These are phyloP conservation scores for Amphiprion ocellaris DNA, from an alignment of 2,113 vertebrate genomes.

Conservation along the genomic window DNA sequence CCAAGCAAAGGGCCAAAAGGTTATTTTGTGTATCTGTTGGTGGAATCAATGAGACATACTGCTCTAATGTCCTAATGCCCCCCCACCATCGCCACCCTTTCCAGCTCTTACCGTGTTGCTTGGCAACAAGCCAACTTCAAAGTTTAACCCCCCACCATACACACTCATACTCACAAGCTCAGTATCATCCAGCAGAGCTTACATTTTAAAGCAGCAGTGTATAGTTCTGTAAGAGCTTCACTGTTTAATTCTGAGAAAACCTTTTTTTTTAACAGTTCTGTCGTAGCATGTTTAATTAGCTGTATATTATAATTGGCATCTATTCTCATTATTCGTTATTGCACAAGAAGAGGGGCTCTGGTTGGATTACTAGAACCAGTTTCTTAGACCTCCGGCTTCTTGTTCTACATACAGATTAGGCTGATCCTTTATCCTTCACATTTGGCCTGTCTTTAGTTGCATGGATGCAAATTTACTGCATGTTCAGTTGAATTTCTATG, in stretches of 20 bases:
- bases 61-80: slow-evolving; percentile 40
- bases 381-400: too few relatives aligned
- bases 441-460: too few relatives aligned
- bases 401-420: too few relatives aligned
- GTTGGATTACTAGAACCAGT: too few relatives aligned
- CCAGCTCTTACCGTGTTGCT: slow-evolving; percentile 59
- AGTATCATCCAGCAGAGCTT: slow-evolving; percentile 31
- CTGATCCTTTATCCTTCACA: too few relatives aligned
- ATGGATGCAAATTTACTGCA: not conserved
- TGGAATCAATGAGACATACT: slow-evolving; percentile 64
- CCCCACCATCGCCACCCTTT: slow-evolving; percentile 7
- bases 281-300: not conserved
- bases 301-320: too few relatives aligned
- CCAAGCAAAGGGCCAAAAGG: not conserved
- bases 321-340: too few relatives aligned
- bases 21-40: slow-evolving; percentile 43
- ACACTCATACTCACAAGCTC: not conserved
- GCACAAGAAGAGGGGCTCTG: too few relatives aligned
- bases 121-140: slow-evolving; percentile 74
- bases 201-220: slow-evolving; percentile 22
- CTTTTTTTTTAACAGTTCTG: not conserved
- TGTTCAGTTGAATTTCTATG: not conserved
- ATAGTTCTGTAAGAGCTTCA: not conserved
- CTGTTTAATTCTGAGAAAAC: not conserved
- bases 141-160: slow-evolving; percentile 39